Percentiles rank a stretch among this genome's conserved stretches.
Evolutionary conservation across 2,888 invertebrate genomes (phyloP).

Genomic region (Agonopterix alstromeriana): DNA sequence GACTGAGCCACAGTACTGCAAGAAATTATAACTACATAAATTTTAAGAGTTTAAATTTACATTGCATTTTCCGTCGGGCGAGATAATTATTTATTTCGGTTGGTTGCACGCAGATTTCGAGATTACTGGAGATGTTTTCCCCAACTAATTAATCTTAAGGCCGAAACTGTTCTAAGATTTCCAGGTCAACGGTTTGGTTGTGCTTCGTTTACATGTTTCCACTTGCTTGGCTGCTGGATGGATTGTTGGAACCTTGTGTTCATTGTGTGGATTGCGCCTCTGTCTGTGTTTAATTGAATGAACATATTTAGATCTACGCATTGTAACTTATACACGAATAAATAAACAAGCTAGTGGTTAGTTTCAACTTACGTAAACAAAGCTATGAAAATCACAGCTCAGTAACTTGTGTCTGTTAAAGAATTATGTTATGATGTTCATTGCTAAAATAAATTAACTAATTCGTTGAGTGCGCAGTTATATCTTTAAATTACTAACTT

Average conservation of each 20-base stretch:
- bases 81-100: constrained; percentile 64
- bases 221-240: constrained; percentile 25
- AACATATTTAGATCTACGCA: neutral
- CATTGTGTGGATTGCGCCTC: constrained; percentile 17
- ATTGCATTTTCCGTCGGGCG: constrained; percentile 50
- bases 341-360: too few species aligned
- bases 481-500: too few species aligned
- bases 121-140: constrained; percentile 60
- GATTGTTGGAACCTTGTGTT: constrained; percentile 15
- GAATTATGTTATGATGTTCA: too few species aligned
- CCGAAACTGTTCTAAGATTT: constrained; percentile 49
- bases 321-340: too few species aligned
- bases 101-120: constrained; percentile 59
- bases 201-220: constrained; percentile 38
- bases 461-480: too few species aligned
- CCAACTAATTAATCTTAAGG: constrained; percentile 64
- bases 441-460: too few species aligned
- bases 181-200: constrained; percentile 48
- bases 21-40: constrained; percentile 46
- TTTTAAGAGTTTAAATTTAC: constrained; percentile 49
- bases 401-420: too few species aligned
- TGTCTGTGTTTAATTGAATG: constrained; percentile 7
- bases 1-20: constrained; percentile 42
- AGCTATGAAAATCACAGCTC: too few species aligned
- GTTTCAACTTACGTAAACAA: too few species aligned